A percentile compares a stretch with the other conserved stretches of the same genome.
Conservation (phyloP, 2,113 vertebrate genomes). For the Leuciscus idus region DNA sequence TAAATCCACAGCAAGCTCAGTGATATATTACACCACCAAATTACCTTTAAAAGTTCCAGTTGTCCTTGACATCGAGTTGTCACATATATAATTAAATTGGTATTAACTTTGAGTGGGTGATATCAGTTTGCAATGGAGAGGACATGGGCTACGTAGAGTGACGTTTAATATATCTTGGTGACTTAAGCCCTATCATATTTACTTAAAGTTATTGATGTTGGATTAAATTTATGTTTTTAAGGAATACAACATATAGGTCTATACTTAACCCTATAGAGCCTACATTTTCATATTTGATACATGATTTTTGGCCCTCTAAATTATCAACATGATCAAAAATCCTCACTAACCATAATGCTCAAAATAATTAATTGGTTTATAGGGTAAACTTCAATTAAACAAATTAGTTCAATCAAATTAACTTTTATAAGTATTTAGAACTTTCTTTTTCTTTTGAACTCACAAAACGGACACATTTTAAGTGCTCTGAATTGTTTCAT, state of each 20-base stretch:
- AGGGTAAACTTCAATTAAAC: too few relatives aligned
- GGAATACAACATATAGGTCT: background rate
- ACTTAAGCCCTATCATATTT: conserved; percentile 55
- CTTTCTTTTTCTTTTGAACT: too few relatives aligned
- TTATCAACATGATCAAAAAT: background rate
- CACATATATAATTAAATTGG: conserved; percentile 71
- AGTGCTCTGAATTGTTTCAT: too few relatives aligned
- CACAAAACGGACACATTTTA: too few relatives aligned
- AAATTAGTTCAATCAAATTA: too few relatives aligned
- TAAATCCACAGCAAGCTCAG: conserved; percentile 58
- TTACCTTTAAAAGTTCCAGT: conserved; percentile 68
- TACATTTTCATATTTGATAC: background rate
- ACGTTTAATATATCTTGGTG: conserved; percentile 62
- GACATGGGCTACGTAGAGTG: conserved; percentile 67
- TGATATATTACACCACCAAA: conserved; percentile 63
- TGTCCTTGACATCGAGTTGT: conserved; percentile 64
- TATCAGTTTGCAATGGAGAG: conserved; percentile 66
- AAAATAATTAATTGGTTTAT: too few relatives aligned
- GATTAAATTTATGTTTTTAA: conserved; percentile 33
- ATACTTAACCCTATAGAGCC: background rate
- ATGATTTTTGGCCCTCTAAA: background rate
- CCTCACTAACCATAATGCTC: too few relatives aligned
- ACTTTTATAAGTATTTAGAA: too few relatives aligned
- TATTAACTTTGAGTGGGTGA: conserved; percentile 68
- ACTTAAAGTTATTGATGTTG: conserved; percentile 54